Base-by-base conservation (phyloP, 2,888 invertebrate genomes). In the Pedicia rivosa region DNA sequence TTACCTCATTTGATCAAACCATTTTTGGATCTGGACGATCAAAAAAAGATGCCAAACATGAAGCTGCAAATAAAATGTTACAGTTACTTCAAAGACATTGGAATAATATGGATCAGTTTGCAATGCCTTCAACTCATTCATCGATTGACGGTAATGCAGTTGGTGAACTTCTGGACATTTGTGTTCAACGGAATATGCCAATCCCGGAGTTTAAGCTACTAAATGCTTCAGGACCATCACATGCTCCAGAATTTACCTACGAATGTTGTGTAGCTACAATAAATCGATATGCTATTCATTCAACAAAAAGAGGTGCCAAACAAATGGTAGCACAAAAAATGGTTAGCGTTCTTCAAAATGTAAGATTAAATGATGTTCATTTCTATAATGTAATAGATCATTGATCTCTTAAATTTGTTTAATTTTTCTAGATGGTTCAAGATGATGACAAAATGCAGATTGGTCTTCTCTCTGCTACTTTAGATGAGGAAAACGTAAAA, bases 41-140 rank as follows among this genome's bases (percentile, higher is more conserved):
- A 40, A 66, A 70, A 56, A 42, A 59, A 13, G 53, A 55, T 46
- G 51, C 66, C 46, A 60, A 59, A 49, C 51, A 62, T 57, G 55
- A 58, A 46, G 36, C 58, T 44, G 42, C 53, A 49, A 15, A 57
- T 48, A 50, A 59, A 52, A 9, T 64, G 48, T 41, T 59, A 49
- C n/a, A n/a, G n/a, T n/a, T n/a, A n/a, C n/a, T n/a, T n/a, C n/a
- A n/a, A n/a, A n/a, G n/a, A n/a, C 64, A 64, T 51, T 29, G 66
- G 46, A 57, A 62, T 48, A 15, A 55, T 52, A 42, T 62, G 61
- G 0, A 55, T 58, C 0, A 57, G 57, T 39, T 63, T 24, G 27
- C 27, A 13, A 5, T 26, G 2, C 13, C 17, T 20, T 13, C 41
- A 1, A 36, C 49, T 34, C 45, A 51, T 0, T 45, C 41, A 13